These are phyloP conservation scores for Phalacrocorax carbo DNA, from an alignment of 2,113 vertebrate genomes.

Conservation along the genomic window DNA sequence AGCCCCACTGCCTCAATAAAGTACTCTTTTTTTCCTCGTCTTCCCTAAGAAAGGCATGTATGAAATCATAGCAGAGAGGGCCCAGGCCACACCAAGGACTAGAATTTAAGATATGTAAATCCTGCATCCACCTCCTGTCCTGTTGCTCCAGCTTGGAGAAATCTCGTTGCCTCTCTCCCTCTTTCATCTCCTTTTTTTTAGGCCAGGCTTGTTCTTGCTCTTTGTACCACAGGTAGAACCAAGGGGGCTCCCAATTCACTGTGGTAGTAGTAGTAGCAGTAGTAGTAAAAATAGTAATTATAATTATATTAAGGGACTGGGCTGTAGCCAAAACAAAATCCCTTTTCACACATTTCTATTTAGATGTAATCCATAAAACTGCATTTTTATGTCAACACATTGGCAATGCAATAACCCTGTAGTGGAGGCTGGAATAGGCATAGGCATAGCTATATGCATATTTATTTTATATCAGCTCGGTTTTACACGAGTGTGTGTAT, in stretches of 20 bases:
- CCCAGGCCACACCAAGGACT: not conserved
- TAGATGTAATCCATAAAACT: conserved; percentile 48
- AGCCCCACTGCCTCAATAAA: not conserved
- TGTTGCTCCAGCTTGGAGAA: not conserved
- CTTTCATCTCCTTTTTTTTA: not conserved
- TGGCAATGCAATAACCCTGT: not conserved
- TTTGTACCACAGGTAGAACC: not conserved
- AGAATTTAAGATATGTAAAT: not conserved
- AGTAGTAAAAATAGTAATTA: conserved; percentile 55
- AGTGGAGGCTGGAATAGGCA: not conserved
- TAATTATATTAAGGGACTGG: conserved; percentile 44
- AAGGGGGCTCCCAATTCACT: not conserved
- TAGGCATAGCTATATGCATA: not conserved
- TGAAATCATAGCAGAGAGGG: not conserved
- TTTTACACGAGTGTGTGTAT: not conserved
- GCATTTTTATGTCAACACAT: conserved; percentile 49
- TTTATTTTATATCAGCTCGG: not conserved
- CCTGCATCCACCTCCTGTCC: not conserved
- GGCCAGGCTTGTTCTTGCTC: not conserved
- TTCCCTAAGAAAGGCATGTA: not conserved
- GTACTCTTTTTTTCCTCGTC: accelerated
- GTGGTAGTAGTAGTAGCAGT: not conserved
- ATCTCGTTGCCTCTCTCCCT: not conserved
- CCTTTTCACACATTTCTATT: conserved; percentile 38
- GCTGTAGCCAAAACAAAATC: conserved; percentile 44